These are phyloP conservation scores for Oxystoma pomonae DNA, from an alignment of 2,888 invertebrate genomes.

Conservation along the genomic window DNA sequence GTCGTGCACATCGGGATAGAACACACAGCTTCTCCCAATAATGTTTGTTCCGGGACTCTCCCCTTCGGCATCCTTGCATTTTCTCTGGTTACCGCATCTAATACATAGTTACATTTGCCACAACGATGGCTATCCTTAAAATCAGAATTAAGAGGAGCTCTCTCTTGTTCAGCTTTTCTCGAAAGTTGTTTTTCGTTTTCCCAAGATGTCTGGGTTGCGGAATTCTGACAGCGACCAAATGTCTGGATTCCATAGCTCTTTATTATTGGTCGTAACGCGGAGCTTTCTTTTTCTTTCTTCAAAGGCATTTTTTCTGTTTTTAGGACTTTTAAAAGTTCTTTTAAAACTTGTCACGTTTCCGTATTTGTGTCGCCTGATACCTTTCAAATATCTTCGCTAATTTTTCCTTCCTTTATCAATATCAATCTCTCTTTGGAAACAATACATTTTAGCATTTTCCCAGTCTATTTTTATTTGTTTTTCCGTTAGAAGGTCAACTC, in stretches of 20 bases:
- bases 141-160: not conserved
- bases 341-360: not conserved
- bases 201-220: not conserved
- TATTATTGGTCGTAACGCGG: not conserved
- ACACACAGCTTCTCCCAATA: not conserved
- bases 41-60: not conserved
- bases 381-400: not conserved
- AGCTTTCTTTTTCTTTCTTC: not conserved
- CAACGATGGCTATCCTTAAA: not conserved
- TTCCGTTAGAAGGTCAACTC: not conserved
- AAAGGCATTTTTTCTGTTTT: not conserved
- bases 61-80: not conserved
- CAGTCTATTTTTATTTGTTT: not conserved
- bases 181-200: not conserved
- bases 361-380: not conserved
- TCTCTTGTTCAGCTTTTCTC: not conserved
- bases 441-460: not conserved
- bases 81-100: not conserved
- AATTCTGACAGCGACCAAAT: not conserved
- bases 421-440: not conserved
- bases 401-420: not conserved
- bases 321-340: not conserved
- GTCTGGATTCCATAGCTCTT: not conserved
- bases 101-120: not conserved
- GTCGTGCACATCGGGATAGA: too few species aligned